phyloP scores from a whole-genome alignment of 2,797 vertebrate species.

The Synaphobranchus kaupii region DNA sequence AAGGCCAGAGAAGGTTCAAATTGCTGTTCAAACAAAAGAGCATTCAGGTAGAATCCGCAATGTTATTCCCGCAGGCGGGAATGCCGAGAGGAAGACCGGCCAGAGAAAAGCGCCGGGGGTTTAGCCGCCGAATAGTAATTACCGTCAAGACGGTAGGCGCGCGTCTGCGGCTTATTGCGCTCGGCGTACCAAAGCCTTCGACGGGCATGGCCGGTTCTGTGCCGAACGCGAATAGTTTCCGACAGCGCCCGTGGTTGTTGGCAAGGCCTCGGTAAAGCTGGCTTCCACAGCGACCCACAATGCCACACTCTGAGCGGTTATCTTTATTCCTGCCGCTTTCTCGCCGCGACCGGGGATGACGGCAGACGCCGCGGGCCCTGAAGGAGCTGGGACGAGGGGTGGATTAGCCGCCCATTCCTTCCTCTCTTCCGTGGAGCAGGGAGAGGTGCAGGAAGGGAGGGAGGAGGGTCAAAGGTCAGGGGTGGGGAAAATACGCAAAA shows the following conservation, averaged over 20 bases:
- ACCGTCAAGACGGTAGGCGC: not conserved
- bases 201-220: not conserved
- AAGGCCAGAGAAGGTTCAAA: constrained; percentile 32
- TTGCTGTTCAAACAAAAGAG: constrained; percentile 37
- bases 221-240: not conserved
- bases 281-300: not conserved
- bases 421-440: not conserved
- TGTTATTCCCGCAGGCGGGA: constrained; percentile 42
- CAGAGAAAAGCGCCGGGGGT: not conserved
- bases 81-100: not conserved
- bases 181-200: not conserved
- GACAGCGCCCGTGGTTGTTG: not conserved
- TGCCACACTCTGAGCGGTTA: not conserved
- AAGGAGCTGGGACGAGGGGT: not conserved
- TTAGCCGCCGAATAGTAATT: not conserved
- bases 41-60: constrained; percentile 35
- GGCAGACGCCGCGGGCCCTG: not conserved
- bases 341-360: not conserved
- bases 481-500: not conserved
- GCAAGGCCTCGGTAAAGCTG: not conserved
- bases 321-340: not conserved
- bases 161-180: no score
- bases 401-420: not conserved
- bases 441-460: not conserved
- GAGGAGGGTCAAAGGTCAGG: not conserved